phyloP scores from a whole-genome alignment of 2,113 vertebrate genomes.

The Equus quagga region DNA sequence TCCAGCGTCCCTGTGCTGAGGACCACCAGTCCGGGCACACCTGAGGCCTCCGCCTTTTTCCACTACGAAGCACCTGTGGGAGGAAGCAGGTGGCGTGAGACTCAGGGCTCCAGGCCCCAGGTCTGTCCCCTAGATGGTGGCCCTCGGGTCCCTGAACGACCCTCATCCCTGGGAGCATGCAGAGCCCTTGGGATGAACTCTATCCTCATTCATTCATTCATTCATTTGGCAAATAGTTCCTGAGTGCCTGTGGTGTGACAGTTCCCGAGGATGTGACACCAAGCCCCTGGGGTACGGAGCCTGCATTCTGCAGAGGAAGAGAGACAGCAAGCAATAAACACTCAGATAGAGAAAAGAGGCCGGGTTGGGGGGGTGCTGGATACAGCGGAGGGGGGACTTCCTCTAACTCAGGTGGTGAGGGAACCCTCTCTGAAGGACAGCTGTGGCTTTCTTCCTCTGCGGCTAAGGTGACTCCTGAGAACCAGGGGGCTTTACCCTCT shows the following conservation, averaged over 20 bases:
- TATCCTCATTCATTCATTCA: not conserved
- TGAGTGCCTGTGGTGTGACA: not conserved
- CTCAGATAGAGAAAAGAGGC: no score
- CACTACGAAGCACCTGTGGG: conserved; percentile 68
- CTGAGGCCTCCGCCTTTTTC: not conserved
- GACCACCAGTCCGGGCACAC: rapidly evolving
- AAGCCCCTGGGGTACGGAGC: not conserved
- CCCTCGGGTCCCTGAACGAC: not conserved
- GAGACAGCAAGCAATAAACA: not conserved
- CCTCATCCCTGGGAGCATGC: not conserved
- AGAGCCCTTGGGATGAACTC: not conserved
- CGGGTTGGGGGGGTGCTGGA: no score
- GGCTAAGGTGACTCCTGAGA: not conserved
- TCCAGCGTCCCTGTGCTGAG: not conserved
- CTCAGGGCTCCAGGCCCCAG: conserved; percentile 51
- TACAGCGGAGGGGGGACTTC: not conserved
- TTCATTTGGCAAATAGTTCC: not conserved
- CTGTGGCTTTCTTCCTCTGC: not conserved
- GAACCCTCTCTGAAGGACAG: not conserved
- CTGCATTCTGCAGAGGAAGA: not conserved
- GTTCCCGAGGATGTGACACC: rapidly evolving
- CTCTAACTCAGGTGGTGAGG: not conserved
- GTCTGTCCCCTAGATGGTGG: not conserved
- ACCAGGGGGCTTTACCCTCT: not conserved
- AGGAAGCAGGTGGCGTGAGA: conserved; percentile 85